phyloP scores from a whole-genome alignment of 2,113 vertebrate species.

The Cyanoramphus novaezelandiae region DNA sequence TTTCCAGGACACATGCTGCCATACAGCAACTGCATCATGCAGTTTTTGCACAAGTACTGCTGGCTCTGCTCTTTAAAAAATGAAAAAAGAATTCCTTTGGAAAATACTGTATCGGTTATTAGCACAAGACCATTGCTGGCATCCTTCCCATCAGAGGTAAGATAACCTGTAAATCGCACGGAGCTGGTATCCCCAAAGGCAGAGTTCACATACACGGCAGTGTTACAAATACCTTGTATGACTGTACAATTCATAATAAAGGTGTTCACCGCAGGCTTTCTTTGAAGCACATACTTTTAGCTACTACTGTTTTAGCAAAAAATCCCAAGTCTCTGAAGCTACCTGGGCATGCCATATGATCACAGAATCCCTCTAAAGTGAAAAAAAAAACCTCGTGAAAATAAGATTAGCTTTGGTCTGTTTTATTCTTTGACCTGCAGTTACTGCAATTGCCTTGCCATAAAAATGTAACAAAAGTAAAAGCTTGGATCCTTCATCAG shows the following conservation, averaged over 20 bases:
- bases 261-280: background rate
- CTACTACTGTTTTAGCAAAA: background rate
- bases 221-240: accelerated
- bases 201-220: background rate
- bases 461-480: accelerated
- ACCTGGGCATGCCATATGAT: background rate
- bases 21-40: background rate
- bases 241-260: accelerated
- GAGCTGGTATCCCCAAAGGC: background rate
- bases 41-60: background rate
- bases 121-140: background rate
- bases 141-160: background rate
- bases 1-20: background rate
- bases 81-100: background rate
- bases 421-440: background rate
- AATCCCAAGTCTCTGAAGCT: background rate
- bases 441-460: background rate
- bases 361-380: background rate
- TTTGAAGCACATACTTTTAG: background rate
- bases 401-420: background rate
- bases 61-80: background rate
- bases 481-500: background rate
- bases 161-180: no score
- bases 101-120: accelerated
- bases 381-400: background rate